phyloP scores from a whole-genome alignment of 1,140 invertebrate genomes.

The Agrypnia vestita region DNA sequence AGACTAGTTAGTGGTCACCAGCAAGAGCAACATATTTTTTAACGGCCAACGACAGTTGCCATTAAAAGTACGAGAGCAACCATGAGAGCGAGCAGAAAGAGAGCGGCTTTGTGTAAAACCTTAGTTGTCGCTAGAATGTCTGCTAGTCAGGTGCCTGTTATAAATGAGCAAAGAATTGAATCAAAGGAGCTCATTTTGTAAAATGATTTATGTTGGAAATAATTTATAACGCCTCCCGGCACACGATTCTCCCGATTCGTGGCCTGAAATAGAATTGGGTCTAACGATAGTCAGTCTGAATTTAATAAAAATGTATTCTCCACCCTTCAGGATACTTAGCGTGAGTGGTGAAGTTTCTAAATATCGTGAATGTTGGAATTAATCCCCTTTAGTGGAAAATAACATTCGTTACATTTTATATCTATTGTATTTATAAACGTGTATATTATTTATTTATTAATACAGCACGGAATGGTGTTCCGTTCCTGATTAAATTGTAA shows the following conservation, averaged over 20 bases:
- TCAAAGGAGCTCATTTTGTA: slow-evolving; percentile 54
- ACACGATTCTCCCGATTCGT: no score
- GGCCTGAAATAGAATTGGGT: slow-evolving; percentile 25
- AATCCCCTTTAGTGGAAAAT: no score
- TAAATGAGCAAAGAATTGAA: slow-evolving; percentile 58
- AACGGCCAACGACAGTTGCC: slow-evolving; percentile 9
- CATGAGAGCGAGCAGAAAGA: neutral
- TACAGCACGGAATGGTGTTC: no score
- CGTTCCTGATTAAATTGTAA: no score
- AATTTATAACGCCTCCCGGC: slow-evolving; percentile 56
- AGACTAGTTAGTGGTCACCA: no score
- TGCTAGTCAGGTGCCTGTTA: slow-evolving; percentile 57
- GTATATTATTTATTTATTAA: no score
- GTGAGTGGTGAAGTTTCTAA: neutral
- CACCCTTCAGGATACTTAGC: neutral
- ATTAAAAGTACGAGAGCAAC: no score
- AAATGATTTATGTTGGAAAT: slow-evolving; percentile 58
- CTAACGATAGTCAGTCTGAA: neutral
- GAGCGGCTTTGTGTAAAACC: slow-evolving; percentile 2
- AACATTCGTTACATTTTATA: no score
- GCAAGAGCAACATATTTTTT: no score
- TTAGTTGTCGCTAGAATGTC: slow-evolving; percentile 51
- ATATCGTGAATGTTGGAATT: no score
- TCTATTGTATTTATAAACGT: no score
- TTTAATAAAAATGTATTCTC: neutral